Conservation (phyloP, 2,888 invertebrate genomes). For the Chymomyza fuscimana region DNA sequence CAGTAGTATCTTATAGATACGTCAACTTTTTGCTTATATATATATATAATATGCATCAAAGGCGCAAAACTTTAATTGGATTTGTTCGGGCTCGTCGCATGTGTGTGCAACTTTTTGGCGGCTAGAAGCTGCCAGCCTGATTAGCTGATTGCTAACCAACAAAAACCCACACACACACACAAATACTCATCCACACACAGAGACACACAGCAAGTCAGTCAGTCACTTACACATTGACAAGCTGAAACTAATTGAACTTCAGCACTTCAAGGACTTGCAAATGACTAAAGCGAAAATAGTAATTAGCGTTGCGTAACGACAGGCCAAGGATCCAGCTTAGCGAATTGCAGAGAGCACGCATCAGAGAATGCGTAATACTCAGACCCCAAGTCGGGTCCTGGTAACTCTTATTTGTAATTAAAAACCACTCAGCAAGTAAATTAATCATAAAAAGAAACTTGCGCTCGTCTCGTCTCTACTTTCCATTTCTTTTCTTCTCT, state of each 20-base stretch:
- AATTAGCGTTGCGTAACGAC: slow-evolving; percentile 74
- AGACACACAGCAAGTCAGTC: background rate
- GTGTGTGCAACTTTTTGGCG: slow-evolving; percentile 25
- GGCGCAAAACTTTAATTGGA: slow-evolving; percentile 69
- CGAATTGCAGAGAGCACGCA: background rate
- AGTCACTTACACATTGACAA: slow-evolving; percentile 57
- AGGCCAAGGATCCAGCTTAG: slow-evolving; percentile 16
- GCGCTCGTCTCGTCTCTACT: slow-evolving; percentile 30
- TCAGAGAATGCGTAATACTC: background rate
- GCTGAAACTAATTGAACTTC: slow-evolving; percentile 71
- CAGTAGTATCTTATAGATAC: slow-evolving; percentile 45
- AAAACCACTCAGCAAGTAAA: slow-evolving; percentile 73
- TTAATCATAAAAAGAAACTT: slow-evolving; percentile 68
- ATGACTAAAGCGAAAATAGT: slow-evolving; percentile 74
- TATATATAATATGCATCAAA: slow-evolving; percentile 55
- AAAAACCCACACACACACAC: background rate
- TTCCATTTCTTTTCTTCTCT: background rate
- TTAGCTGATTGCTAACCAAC: slow-evolving; percentile 63
- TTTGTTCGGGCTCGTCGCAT: slow-evolving; percentile 50
- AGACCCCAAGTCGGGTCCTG: slow-evolving; percentile 35
- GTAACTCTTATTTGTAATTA: slow-evolving; percentile 71
- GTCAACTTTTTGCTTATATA: slow-evolving; percentile 12
- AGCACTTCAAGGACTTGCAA: slow-evolving; percentile 71
- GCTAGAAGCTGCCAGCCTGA: slow-evolving; percentile 32
- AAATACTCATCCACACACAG: slow-evolving; percentile 33